Percentiles rank a stretch among this genome's conserved stretches.
Evolutionary conservation across 2,113 vertebrate genomes (phyloP).

Genomic region (Rhinopithecus roxellana): DNA sequence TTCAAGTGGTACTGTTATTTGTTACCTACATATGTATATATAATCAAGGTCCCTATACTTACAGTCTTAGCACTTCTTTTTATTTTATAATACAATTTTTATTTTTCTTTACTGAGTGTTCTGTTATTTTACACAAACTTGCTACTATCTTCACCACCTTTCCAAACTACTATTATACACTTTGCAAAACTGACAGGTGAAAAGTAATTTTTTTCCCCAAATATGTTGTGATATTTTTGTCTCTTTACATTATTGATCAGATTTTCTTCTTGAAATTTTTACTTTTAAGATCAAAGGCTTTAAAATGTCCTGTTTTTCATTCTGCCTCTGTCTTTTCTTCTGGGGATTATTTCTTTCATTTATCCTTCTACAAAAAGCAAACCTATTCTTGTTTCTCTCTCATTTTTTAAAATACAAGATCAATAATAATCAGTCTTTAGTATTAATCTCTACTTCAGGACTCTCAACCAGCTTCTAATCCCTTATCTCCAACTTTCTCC

Average conservation of each 20-base stretch:
- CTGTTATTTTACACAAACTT: neutral
- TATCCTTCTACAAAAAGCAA: conserved; percentile 8
- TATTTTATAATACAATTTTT: conserved; percentile 24
- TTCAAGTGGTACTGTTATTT: neutral
- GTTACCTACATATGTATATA: neutral
- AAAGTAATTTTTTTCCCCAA: neutral
- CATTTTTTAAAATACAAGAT: conserved; percentile 24
- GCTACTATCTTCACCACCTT: neutral
- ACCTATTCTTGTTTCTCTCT: neutral
- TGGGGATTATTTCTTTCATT: neutral
- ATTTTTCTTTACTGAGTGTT: neutral
- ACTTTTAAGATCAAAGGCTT: neutral
- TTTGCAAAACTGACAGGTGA: neutral
- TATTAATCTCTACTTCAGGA: conserved; percentile 29
- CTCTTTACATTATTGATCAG: conserved; percentile 20
- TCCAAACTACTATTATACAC: neutral
- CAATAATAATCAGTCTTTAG: conserved; percentile 25
- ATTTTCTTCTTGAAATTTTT: neutral
- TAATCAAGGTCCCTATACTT: neutral
- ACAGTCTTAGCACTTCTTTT: neutral
- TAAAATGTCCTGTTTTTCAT: neutral
- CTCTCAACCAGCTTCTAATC: neutral
- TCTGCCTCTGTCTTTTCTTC: neutral
- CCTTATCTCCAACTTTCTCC: neutral
- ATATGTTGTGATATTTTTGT: neutral